Conservation (phyloP, 2,113 vertebrate species). For the Physeter macrocephalus region DNA sequence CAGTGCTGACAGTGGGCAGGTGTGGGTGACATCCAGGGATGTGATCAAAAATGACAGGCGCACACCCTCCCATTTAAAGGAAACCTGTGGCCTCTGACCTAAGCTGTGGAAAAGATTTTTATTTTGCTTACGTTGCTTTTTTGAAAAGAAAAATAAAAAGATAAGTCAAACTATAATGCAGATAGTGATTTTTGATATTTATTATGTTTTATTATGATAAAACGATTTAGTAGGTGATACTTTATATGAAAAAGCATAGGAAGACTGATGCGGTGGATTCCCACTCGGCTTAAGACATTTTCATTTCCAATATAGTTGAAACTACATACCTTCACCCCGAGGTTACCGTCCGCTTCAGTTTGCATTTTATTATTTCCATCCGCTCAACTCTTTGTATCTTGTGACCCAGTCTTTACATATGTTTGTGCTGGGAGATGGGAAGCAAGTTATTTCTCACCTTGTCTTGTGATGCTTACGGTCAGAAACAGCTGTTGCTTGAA, state of each 20-base stretch:
- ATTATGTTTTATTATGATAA: background rate
- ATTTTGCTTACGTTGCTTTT: background rate
- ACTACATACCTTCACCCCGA: background rate
- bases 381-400: background rate
- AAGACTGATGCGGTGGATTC: background rate
- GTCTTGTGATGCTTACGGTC: background rate
- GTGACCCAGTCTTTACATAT: background rate
- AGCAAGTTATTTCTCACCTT: constrained; percentile 3
- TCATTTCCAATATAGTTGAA: background rate
- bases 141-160: background rate
- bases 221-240: background rate
- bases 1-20: background rate
- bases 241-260: background rate
- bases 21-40: background rate
- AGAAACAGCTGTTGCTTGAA: background rate
- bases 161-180: background rate
- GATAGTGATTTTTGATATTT: background rate
- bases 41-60: background rate
- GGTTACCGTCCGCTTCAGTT: background rate
- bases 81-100: background rate
- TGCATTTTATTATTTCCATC: background rate
- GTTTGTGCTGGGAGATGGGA: background rate
- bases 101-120: background rate
- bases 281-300: background rate
- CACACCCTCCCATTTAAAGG: background rate